phyloP scores from a whole-genome alignment of 37 sponge, comb jelly and placozoan genomes.

The Petrosia ficiformis region DNA sequence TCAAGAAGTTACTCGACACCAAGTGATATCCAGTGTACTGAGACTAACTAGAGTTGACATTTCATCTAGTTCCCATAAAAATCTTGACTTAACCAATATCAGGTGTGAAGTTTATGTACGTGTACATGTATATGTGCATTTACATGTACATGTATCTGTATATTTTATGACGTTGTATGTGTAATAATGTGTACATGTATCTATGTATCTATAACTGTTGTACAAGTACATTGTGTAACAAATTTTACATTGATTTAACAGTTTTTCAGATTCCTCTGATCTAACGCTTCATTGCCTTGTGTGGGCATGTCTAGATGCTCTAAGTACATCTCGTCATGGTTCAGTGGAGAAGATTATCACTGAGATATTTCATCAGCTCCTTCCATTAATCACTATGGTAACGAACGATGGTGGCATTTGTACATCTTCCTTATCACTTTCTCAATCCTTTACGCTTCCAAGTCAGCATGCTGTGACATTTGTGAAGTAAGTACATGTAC shows the following conservation, averaged over 20 bases:
- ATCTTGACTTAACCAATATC: no score
- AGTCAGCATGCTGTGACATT: constrained; percentile 48
- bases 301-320: constrained; percentile 42
- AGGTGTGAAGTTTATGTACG: no score
- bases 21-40: constrained; percentile 37
- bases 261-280: no score
- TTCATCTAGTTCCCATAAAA: no score
- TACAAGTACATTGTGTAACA: no score
- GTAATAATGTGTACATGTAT: no score
- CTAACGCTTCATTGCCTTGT: background rate
- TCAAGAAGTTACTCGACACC: constrained; percentile 41
- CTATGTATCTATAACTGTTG: no score
- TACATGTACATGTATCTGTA: no score
- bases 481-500: constrained; percentile 35
- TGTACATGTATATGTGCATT: no score
- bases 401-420: constrained; percentile 15
- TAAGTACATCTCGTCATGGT: constrained; percentile 39
- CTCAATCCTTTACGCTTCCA: constrained; percentile 19
- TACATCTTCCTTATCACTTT: constrained; percentile 46
- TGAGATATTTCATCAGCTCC: constrained; percentile 63
- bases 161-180: no score
- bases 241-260: no score
- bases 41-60: constrained; percentile 27
- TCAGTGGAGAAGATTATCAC: constrained; percentile 3
- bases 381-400: constrained; percentile 55